phyloP scores from a whole-genome alignment of 2,113 vertebrate species.

The Glareola pratincola region DNA sequence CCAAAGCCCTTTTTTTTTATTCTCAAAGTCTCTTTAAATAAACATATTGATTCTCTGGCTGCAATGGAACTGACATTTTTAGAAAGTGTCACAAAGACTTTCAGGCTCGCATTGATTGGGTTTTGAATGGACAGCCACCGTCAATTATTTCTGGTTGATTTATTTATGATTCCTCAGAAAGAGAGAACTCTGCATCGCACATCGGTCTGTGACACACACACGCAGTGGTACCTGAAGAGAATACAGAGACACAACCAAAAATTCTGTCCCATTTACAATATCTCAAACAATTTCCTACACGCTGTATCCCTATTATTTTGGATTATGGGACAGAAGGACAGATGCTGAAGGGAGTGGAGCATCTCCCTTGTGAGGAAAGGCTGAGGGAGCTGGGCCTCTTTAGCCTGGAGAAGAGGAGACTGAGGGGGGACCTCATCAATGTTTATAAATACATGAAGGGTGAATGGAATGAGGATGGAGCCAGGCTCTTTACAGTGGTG shows the following conservation, averaged over 20 bases:
- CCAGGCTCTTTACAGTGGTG: too few species aligned
- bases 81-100: constrained; percentile 78
- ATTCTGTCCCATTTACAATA: not conserved
- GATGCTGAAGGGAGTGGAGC: too few species aligned
- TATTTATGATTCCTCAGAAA: constrained; percentile 68
- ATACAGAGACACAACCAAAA: not conserved
- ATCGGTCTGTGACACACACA: constrained; percentile 21
- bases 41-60: constrained; percentile 80
- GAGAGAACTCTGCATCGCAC: constrained; percentile 45
- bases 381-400: too few species aligned
- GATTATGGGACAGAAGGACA: not conserved
- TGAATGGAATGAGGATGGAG: too few species aligned
- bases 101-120: constrained; percentile 77
- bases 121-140: constrained; percentile 76
- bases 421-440: too few species aligned
- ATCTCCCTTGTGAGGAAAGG: too few species aligned
- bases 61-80: constrained; percentile 74
- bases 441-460: too few species aligned
- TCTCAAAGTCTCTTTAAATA: constrained; percentile 84
- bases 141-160: constrained; percentile 80
- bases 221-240: not conserved
- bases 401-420: too few species aligned
- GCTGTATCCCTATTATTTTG: not conserved
- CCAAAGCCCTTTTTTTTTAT: constrained; percentile 72
- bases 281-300: not conserved